Evolutionary conservation across 1,140 invertebrate genomes (phyloP).

Genomic region (Helicoverpa zea): DNA sequence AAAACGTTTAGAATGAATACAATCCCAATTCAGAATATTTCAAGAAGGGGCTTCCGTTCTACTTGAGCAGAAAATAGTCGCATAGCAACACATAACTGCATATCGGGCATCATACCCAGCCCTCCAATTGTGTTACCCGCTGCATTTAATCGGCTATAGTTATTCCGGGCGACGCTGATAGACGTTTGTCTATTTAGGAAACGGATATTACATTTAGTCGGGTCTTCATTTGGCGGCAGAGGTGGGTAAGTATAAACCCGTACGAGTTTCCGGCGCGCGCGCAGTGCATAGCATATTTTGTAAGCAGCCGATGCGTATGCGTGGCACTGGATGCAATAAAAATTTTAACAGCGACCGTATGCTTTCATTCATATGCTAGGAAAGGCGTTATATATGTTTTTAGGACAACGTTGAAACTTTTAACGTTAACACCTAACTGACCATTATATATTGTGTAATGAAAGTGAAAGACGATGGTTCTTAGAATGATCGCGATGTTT

Average conservation of each 20-base stretch:
- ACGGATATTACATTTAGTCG: constrained; percentile 86
- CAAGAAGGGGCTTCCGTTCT: constrained; percentile 43
- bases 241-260: constrained; percentile 84
- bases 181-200: constrained; percentile 87
- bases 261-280: constrained; percentile 83
- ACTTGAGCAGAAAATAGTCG: constrained; percentile 48
- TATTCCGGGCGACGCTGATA: constrained; percentile 83
- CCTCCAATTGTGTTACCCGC: constrained; percentile 52
- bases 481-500: constrained; percentile 17
- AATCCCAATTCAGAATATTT: constrained; percentile 30
- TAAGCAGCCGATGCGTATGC: constrained; percentile 79
- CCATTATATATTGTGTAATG: constrained; percentile 23
- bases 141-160: constrained; percentile 82
- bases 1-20: not conserved
- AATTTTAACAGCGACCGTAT: constrained; percentile 80
- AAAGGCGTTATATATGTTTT: constrained; percentile 75
- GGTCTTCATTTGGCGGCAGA: constrained; percentile 85
- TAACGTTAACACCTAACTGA: constrained; percentile 38
- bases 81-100: constrained; percentile 50
- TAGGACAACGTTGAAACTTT: constrained; percentile 60
- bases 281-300: constrained; percentile 85
- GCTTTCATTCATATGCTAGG: constrained; percentile 70
- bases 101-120: constrained; percentile 49
- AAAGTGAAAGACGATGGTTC: constrained; percentile 19
- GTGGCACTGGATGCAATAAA: constrained; percentile 76